Evolutionary conservation across 2,113 vertebrate genomes (phyloP).

Genomic region (Mus musculus): GRCm39 chr9:73746001-73746500

Average conservation of each 20-base stretch:
- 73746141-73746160: background rate
- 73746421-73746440: background rate
- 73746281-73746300: background rate
- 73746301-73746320: constrained; percentile 23
- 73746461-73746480: background rate
- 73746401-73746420: background rate
- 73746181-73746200: background rate
- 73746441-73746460: background rate
- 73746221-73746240: background rate
- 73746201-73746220: background rate
- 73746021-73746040: background rate
- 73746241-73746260: background rate
- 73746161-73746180: background rate
- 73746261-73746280: background rate
- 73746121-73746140: background rate
- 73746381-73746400: background rate
- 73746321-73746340: background rate
- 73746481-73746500: background rate
- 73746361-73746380: background rate
- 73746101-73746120: too few species aligned
- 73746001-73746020: background rate
- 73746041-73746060: background rate
- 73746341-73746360: background rate
- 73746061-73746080: background rate
- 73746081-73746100: background rate